phyloP scores from a whole-genome alignment of 1,140 invertebrate species.

The Euwallacea fornicatus region DNA sequence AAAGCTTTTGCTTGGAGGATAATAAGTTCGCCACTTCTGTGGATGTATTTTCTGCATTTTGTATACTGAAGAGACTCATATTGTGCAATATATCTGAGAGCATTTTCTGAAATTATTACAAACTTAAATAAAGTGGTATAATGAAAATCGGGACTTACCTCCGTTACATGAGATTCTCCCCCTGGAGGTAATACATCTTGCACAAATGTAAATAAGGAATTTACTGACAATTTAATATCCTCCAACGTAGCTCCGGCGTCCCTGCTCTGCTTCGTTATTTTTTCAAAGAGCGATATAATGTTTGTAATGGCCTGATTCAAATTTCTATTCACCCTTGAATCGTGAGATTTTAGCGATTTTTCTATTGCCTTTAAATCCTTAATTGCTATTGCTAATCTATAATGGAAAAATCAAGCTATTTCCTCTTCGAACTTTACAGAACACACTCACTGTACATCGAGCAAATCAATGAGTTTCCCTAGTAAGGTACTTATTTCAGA shows the following conservation, averaged over 20 bases:
- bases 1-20: too few species aligned
- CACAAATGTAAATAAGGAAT: conserved; percentile 25
- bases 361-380: conserved; percentile 49
- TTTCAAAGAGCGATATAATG: conserved; percentile 41
- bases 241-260: conserved; percentile 9
- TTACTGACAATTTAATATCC: conserved; percentile 23
- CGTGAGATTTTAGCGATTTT: conserved; percentile 46
- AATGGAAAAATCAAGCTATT: conserved; percentile 4
- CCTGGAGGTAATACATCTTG: conserved; percentile 16
- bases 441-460: conserved; percentile 59
- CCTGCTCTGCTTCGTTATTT: conserved; percentile 19
- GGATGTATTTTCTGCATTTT: too few species aligned
- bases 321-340: conserved; percentile 41
- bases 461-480: conserved; percentile 60
- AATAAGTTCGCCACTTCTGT: too few species aligned
- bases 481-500: conserved; percentile 60
- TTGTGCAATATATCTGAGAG: too few species aligned
- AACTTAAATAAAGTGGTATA: too few species aligned
- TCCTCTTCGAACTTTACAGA: conserved; percentile 2
- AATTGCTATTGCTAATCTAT: conserved; percentile 43
- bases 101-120: too few species aligned
- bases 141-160: conserved; percentile 1
- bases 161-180: background rate
- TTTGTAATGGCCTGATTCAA: conserved; percentile 41
- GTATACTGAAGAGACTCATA: too few species aligned